These are phyloP conservation scores for Aethina tumida DNA, from an alignment of 1,140 invertebrate genomes.

Conservation along the genomic window DNA sequence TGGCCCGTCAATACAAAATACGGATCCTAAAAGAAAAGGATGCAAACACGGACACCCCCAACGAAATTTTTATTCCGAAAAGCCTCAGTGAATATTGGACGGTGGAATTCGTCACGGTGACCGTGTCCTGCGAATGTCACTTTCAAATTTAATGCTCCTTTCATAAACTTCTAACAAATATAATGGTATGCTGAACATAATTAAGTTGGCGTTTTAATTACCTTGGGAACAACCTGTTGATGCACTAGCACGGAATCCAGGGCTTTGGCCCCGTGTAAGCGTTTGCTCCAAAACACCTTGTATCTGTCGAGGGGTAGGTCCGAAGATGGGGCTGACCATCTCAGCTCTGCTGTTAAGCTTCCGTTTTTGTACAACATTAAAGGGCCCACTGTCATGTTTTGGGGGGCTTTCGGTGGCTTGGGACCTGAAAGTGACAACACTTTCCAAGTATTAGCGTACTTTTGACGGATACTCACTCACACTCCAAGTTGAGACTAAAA, in stretches of 20 bases:
- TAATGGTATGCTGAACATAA: slow-evolving; percentile 2
- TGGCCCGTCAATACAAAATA: slow-evolving; percentile 18
- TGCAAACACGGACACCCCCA: not conserved
- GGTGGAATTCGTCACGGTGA: slow-evolving; percentile 14
- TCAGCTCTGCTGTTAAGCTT: slow-evolving; percentile 44
- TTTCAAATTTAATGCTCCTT: slow-evolving; percentile 1
- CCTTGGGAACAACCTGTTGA: slow-evolving; percentile 48
- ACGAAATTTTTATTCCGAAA: slow-evolving; percentile 10
- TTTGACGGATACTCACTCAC: not conserved
- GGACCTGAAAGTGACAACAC: slow-evolving; percentile 41
- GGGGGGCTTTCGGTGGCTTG: slow-evolving; percentile 50
- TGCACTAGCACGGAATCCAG: slow-evolving; percentile 49
- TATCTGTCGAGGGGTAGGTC: slow-evolving; percentile 51
- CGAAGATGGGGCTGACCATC: slow-evolving; percentile 53
- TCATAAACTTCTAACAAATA: slow-evolving; percentile 4
- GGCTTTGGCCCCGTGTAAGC: slow-evolving; percentile 41
- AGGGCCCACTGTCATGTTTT: slow-evolving; percentile 48
- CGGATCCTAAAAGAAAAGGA: slow-evolving; percentile 18
- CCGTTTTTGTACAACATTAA: slow-evolving; percentile 37
- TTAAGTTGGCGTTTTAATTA: slow-evolving; percentile 26
- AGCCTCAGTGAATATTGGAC: slow-evolving; percentile 18
- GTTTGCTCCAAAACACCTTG: slow-evolving; percentile 52
- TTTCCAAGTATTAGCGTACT: slow-evolving; percentile 3
- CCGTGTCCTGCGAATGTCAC: slow-evolving; percentile 24
- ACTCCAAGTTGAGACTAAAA: not conserved